phyloP scores from a whole-genome alignment of 53 echinoderm and acorn worm genomes.

The Arbacia lixula region DNA sequence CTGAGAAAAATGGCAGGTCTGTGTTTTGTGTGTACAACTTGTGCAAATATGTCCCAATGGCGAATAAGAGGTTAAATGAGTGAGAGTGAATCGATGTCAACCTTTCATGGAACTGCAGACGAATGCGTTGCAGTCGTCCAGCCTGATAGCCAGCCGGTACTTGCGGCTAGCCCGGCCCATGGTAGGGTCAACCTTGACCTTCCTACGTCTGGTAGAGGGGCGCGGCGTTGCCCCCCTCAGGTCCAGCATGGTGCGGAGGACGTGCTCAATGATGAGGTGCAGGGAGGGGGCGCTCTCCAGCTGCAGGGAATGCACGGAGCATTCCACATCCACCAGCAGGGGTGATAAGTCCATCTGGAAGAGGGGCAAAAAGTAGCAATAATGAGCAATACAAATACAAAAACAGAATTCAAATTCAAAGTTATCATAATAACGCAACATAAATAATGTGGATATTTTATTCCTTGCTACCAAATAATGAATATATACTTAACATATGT shows the following conservation, averaged over 20 bases:
- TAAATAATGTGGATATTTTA: too few relatives aligned
- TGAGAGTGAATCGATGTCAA: too few relatives aligned
- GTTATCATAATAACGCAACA: too few relatives aligned
- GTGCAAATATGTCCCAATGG: too few relatives aligned
- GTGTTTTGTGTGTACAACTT: too few relatives aligned
- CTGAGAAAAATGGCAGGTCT: too few relatives aligned
- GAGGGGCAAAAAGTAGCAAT: not conserved
- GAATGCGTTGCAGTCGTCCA: conserved; percentile 85
- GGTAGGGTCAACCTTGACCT: conserved; percentile 56
- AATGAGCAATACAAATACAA: not conserved
- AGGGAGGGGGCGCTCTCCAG: conserved; percentile 78
- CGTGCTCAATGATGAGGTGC: conserved; percentile 70
- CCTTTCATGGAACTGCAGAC: conserved; percentile 81
- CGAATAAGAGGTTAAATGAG: too few relatives aligned
- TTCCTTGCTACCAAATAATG: too few relatives aligned
- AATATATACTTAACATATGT: too few relatives aligned
- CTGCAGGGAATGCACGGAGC: conserved; percentile 76
- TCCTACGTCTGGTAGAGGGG: conserved; percentile 42
- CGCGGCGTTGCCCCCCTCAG: conserved; percentile 1
- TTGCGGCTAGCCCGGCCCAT: conserved; percentile 51
- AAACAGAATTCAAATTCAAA: too few relatives aligned
- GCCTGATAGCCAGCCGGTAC: conserved; percentile 59
- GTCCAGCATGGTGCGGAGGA: conserved; percentile 39
- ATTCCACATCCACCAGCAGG: conserved; percentile 63
- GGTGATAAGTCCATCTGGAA: conserved; percentile 63